Base-by-base conservation (phyloP, 2,113 vertebrate genomes). In the Anguilla japonica region DNA sequence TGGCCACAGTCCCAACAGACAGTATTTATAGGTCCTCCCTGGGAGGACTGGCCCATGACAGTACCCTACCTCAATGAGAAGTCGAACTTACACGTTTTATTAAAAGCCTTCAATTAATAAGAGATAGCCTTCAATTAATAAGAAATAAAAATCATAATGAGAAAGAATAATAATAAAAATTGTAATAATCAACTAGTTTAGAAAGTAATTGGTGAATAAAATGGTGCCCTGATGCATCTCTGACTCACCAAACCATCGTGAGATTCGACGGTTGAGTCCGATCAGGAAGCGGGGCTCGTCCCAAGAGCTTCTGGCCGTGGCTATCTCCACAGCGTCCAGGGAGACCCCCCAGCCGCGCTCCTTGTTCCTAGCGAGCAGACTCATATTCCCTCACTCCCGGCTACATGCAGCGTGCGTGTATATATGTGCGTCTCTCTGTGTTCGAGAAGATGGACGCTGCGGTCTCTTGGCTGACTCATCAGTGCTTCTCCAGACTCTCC, bases 201-300 rank as follows among this genome's bases (percentile, higher is more conserved):
- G 50, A 53, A 53, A 53, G 8, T 53, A 6, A 11, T 53, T 53
- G 13, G 50, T 0, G 7, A 46, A 53, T 3, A 53, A 14, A 13
- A 53, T 53, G 8, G 50, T 53, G 50, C 50, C 50, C 50, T 14
- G 50, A 14, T 1, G 1, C 50, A 53, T 22, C 13, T 0, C 16
- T 41, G 39, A 88, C 93, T 93, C 89, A 94, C 93, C 93, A 0
- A 92, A 87, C 88, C 91, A 90, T 63, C 84, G 87, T 13, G 81
- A 87, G 2, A 89, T 87, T 34, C 83, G 83, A 34, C 83, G 86
- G 56, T 88, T 89, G 84, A 89, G 50, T 7, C 81, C 29, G 41
- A 79, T 85, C 50, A 57, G 81, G 50, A 91, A 87, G 60, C 34
- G 22, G 41, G 84, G 84, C 18, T 90, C 85, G 60, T 85, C 83